Evolutionary conservation across 1,140 invertebrate genomes (phyloP), one percentile per base, ranked within the genome.

Genomic region (Ptiloglossa arizonensis): DNA sequence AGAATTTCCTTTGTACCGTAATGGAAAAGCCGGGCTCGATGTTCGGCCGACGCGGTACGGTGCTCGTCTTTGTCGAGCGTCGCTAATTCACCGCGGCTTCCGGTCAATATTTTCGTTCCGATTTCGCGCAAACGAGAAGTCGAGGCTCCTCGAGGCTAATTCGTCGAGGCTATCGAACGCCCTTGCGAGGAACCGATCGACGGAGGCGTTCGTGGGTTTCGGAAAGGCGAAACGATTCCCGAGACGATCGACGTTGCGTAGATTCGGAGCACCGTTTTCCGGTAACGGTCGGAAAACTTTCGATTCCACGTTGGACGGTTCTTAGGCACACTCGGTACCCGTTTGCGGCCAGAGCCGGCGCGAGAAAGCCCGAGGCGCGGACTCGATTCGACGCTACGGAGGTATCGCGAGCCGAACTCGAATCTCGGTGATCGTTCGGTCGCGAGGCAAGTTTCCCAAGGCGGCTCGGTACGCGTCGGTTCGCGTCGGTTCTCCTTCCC

Each of bases 1-100:
- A 54, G 57, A 52, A 35, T 64, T 82, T 82, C 73, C 72, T 76
- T 77, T 46, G 72, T 32, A 32, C 52, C n/a, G 60, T 60, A 57
- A 83, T 60, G 41, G 38, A 56, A 62, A 78, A 64, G 11, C 48
- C 67, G 54, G 41, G 48, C 27, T 35, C 44, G 57, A 35, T 38
- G 44, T 46, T 27, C 32, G 1, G 64, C 38, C 50, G 52, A 15
- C 5, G 70, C 29, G 22, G 46, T 29, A 56, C 32, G 46, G 32
- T 44, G 15, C 17, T 63, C 57, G 32, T 63, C 29, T 60, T 5
- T 24, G 32, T 52, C 46, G 59, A 54, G 44, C 29, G 35, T 46
- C 70, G 70, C 70, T 73, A 73, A 73, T 73, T 64, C 70, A 48
- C 59, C 22, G 35, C 59, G 27, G 27, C 35, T 27, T 52, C n/a